Evolutionary conservation across 2,113 vertebrate species (phyloP).

Genomic region (Octodon degus): DNA sequence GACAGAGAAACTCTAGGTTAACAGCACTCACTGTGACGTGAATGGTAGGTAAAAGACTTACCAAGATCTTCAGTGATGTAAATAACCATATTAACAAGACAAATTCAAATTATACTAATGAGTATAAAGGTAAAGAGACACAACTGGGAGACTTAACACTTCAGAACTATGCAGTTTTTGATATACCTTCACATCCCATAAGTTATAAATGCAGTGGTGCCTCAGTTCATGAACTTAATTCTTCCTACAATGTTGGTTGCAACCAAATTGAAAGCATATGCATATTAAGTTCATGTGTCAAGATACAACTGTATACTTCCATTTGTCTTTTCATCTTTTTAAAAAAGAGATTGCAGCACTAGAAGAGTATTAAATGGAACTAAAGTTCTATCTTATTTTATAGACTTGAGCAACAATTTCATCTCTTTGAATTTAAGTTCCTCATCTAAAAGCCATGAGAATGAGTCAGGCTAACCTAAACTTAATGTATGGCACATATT

Average conservation of each 20-base stretch:
- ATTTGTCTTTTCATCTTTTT: background rate
- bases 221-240: background rate
- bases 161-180: slow-evolving; percentile 1
- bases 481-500: background rate
- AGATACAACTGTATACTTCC: background rate
- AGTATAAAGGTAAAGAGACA: background rate
- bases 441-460: background rate
- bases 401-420: background rate
- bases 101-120: background rate
- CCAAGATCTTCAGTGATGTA: background rate
- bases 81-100: background rate
- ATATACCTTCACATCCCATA: background rate
- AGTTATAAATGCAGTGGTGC: background rate
- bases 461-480: background rate
- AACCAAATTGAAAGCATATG: background rate
- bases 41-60: background rate
- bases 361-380: background rate
- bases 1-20: background rate
- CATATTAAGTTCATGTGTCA: background rate
- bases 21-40: background rate
- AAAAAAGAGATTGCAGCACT: background rate
- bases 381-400: slow-evolving; percentile 9
- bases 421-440: slow-evolving; percentile 18
- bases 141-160: background rate
- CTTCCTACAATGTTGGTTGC: background rate